Evolutionary conservation across 2,888 invertebrate species (phyloP), one percentile per base, ranked within the genome.

Genomic region (Sminthurinus aureus): DNA sequence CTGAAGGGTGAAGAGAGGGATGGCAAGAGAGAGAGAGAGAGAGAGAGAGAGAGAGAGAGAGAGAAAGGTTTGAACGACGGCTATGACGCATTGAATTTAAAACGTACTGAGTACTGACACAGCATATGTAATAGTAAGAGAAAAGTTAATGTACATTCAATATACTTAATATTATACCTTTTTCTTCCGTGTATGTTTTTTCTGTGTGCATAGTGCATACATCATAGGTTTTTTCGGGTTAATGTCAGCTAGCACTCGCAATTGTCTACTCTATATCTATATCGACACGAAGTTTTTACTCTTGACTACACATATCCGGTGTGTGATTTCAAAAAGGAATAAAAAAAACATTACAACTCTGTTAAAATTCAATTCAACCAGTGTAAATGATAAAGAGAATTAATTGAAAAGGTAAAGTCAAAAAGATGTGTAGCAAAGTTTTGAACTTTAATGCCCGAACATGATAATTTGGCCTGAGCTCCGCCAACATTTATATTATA

Each of bases 161-260:
- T 58, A 18, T 58, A 15, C 18, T 6, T 11, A 58, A 15, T 18
- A 58, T 18, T 11, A 58, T 58, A 58, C 18, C 58, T 58, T 58
- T 58, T 58, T 58, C 18, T 58, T 58, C 18, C 58, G 38, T 38
- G 38, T 38, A 38, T 38, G 38, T 58, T 58, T 58, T 58, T 15
- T 58, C 58, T 58, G 58, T 78, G 26, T 77, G 12, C 20, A 67
- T 38, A 38, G 3, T 38, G 15, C 50, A 13, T 75, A 15, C 51
- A 13, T 77, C 4, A 58, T 22, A 77, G 58, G 76, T 58, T 67
- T 67, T 79, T n/a, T 12, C 50, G 79, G 69, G 66, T 78, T 66
- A 64, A 78, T 20, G 64, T 24, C 22, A 71, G 26, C 38, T 38
- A 24, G 71, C 15, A 64, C 38, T 38, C 8, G 71, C 15, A 64